Evolutionary conservation across 2,888 invertebrate genomes (phyloP), one percentile per base, ranked within the genome.

Genomic region (Cheilosia impressa): DNA sequence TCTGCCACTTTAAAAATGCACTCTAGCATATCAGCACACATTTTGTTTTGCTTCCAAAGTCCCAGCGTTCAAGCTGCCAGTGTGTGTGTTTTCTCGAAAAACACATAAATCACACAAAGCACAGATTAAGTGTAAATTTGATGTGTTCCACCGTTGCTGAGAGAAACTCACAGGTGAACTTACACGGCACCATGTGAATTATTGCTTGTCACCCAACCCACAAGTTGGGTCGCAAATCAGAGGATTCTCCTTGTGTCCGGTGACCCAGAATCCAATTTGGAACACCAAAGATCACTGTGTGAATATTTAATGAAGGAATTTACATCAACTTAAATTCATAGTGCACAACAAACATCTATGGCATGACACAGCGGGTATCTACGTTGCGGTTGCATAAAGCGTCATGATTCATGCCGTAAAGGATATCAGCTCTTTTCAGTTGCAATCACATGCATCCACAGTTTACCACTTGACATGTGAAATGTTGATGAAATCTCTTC

Each of bases 271-370:
- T 68, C 66, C 66, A 80, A 80, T 80, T 80, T 73, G 60, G 31
- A 60, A 47, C 66, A 47, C n/a, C 72, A 80, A 80, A 80, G 72
- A 73, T 73, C 79, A 79, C 65, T 27, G 50, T 72, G 71, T 80
- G 79, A 66, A 80, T 80, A 80, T 72, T 73, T 80, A 80, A 80
- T 80, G 66, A 73, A 53, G 13, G 57, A 66, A 73, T 68, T 73
- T 73, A 79, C 72, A 79, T 72, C 17, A 66, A 66, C 60, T 66
- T 66, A 73, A 79, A 53, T 50, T 58, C 60, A 79, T 15, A 71
- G 34, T 38, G 69, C 13, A 69, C 52, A 78, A 69, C 50, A 72
- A 58, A 47, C 24, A 34, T 55, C 50, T 31, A 31, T 31, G 31
- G 31, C 47, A 57, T 43, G 27, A 9, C 22, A 31, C 15, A 53